Evolutionary conservation across 2,888 invertebrate genomes (phyloP), one percentile per base, ranked within the genome.

Genomic region (Eupsilia transversa): DNA sequence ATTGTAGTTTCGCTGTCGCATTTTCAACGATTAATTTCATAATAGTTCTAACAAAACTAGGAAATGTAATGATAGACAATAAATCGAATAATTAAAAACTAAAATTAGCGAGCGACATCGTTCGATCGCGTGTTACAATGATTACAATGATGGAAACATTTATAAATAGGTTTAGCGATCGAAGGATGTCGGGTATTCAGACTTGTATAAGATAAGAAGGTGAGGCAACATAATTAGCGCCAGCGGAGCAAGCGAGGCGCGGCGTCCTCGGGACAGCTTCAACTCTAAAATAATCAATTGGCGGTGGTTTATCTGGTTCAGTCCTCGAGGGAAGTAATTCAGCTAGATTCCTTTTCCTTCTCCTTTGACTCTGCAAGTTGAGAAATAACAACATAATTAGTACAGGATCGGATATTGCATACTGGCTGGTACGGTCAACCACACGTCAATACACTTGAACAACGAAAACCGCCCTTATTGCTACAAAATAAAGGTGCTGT

Each of bases 321-420:
- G 93, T 94, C 90, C 92, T 92, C 89, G 81, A 87, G 90, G 88
- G 92, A 94, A 93, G 90, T 93, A 92, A 97, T 97, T 97, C 97
- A 97, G 97, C 97, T 97, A 76, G 97, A 97, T 94, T 97, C 97
- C 91, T 97, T 97, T 92, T 97, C 97, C 90, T 97, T 97, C 91
- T 97, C 97, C 95, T 97, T 97, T 87, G 97, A 97, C 95, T 97
- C 97, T 97, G 96, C n/a, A 97, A 97, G 60, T 69, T 30, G 46
- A 74, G 38, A 86, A 54, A 83, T 12, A 5, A 71, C 12, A 33
- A 71, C 10, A 46, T 61, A 33, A 59, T 72, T 5, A 77, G 64
- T 60, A 80, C n/a, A 49, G 27, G 23, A 33, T 33, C 27, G 14
- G 10, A 20, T 23, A 33, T 0, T 27, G 27, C 20, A 46, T 46